Percentiles rank a stretch among this genome's conserved stretches.
These are phyloP conservation scores for Drosophila prosaltans DNA, from an alignment of 1,140 invertebrate genomes.

Conservation along the genomic window DNA sequence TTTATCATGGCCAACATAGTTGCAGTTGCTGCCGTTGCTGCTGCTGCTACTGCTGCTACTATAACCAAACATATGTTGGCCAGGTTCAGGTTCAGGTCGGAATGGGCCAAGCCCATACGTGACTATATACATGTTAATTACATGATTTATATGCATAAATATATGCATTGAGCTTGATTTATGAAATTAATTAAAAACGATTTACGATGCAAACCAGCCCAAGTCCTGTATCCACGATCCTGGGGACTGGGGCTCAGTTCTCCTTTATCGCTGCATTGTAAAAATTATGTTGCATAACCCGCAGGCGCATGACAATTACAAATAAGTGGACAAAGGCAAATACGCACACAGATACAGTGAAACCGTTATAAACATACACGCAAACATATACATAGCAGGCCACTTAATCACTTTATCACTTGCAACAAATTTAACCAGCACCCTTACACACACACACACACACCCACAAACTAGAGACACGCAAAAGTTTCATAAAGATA, in stretches of 20 bases:
- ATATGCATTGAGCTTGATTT: slow-evolving; percentile 70
- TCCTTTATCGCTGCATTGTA: slow-evolving; percentile 1
- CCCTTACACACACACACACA: not conserved
- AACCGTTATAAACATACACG: not conserved
- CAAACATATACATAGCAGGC: not conserved
- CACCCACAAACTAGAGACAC: slow-evolving; percentile 15
- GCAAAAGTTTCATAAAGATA: slow-evolving; percentile 41
- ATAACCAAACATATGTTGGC: slow-evolving; percentile 43
- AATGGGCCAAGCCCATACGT: slow-evolving; percentile 18
- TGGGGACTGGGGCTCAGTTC: not conserved
- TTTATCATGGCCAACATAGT: slow-evolving; percentile 66
- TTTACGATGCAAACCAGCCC: slow-evolving; percentile 34
- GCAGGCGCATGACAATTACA: slow-evolving; percentile 45
- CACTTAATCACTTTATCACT: slow-evolving; percentile 64
- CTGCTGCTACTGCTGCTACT: slow-evolving; percentile 21
- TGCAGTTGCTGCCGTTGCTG: slow-evolving; percentile 26
- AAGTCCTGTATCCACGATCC: not conserved
- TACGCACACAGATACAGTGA: not conserved
- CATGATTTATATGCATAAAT: slow-evolving; percentile 76
- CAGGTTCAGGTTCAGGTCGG: slow-evolving; percentile 26
- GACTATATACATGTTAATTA: slow-evolving; percentile 73
- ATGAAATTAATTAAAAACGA: slow-evolving; percentile 76
- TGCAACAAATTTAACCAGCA: slow-evolving; percentile 47
- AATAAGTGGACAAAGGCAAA: slow-evolving; percentile 24
- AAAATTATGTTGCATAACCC: slow-evolving; percentile 67